Evolutionary conservation across 2,113 vertebrate genomes (phyloP), one percentile per base, ranked within the genome.

Genomic region (Pelecanus crispus): DNA sequence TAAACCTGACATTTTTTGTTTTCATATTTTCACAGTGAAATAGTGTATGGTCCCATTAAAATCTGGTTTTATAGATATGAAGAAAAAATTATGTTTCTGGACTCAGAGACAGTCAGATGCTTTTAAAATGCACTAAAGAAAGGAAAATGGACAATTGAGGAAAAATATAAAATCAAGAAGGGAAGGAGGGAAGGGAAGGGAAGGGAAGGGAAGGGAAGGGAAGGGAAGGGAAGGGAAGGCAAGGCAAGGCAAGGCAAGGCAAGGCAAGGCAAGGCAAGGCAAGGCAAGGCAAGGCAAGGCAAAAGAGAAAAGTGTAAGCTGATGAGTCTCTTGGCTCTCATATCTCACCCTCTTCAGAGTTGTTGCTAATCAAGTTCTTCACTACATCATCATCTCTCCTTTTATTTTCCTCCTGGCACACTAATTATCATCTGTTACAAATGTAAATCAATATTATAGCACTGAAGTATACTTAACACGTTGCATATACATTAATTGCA

Each of bases 391-490:
- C 82, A 52, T 72, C 52, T 81, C 61, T 94, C 47, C 31, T 78
- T 95, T 96, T 95, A 87, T 96, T 95, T 94, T 92, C 73, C 77
- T 94, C 53, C 73, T 89, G 56, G 66, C 66, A 75, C 49, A 42
- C 20, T 96, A 95, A 94, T 97, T 97, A 94, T 92, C 92, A 91
- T 92, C 94, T 92, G 72, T 95, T 96, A 94, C 44, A 94, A 92
- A 95, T 89, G 86, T 91, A 97, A 96, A 97, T 97, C 84, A 92
- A 94, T 56, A 88, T 94, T 87, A 72, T 66, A 94, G 40, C 91
- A 80, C 81, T 94, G 84, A 90, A 97, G 88, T 91, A 80, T 94
- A 87, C 88, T 96, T 96, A 94, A 91, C 44, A 63, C 65, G 58
- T 94, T 97, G 83, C 94, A 96, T 97, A 94, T 94, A 97, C 92